Conservation (phyloP, 2,888 invertebrate species). For the Metopia argyrocephala region DNA sequence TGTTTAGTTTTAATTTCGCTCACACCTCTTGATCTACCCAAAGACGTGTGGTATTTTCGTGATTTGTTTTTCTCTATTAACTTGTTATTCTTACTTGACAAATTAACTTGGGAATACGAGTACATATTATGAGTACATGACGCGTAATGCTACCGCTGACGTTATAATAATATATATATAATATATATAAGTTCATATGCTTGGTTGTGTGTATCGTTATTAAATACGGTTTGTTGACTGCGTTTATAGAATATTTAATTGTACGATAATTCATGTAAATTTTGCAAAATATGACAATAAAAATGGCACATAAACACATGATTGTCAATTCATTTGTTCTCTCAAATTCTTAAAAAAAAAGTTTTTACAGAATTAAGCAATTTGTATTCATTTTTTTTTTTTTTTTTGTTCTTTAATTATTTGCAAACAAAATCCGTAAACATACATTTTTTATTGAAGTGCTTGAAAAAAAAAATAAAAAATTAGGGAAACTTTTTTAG, state of each 20-base stretch:
- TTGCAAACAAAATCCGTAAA: neutral
- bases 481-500: neutral
- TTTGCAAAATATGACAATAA: neutral
- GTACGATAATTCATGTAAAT: neutral
- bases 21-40: too few species aligned
- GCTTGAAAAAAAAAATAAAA: neutral
- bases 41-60: too few species aligned
- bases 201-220: conserved; percentile 7
- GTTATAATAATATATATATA: conserved; percentile 6
- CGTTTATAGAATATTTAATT: conserved; percentile 32
- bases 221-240: conserved; percentile 7
- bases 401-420: too few species aligned
- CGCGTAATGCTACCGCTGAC: conserved; percentile 25
- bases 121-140: neutral
- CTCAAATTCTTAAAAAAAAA: neutral
- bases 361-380: neutral
- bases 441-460: neutral
- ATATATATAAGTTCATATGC: neutral
- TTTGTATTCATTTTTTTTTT: neutral
- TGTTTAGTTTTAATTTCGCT: too few species aligned
- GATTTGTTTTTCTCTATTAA: neutral
- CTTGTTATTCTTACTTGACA: neutral
- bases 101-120: neutral
- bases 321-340: neutral
- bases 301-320: neutral